These are phyloP conservation scores for Luffia ferchaultella DNA, from an alignment of 2,888 invertebrate genomes.

Conservation along the genomic window DNA sequence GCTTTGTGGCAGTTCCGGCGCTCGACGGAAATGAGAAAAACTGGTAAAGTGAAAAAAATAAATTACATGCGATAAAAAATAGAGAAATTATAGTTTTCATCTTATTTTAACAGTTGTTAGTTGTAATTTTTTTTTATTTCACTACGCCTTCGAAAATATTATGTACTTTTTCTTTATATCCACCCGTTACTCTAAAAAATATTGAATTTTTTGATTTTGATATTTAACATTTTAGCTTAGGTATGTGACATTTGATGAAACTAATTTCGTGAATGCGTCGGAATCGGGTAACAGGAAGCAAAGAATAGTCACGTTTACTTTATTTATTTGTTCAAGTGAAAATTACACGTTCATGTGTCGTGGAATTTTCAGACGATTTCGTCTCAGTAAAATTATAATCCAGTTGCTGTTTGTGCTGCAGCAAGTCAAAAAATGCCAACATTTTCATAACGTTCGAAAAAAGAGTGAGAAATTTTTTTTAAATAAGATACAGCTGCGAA, in stretches of 20 bases:
- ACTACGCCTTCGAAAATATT: background rate
- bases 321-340: background rate
- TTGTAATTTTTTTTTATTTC: background rate
- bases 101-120: background rate
- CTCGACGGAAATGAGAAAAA: background rate
- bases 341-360: background rate
- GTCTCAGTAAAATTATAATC: background rate
- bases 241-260: background rate
- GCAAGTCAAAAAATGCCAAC: background rate
- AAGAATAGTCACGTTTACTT: background rate
- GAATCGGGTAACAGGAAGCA: background rate
- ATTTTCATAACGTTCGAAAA: background rate
- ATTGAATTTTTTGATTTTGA: background rate
- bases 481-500: background rate
- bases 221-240: background rate
- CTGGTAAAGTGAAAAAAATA: background rate
- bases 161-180: background rate
- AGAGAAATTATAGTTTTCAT: too few relatives aligned
- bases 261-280: background rate
- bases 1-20: background rate
- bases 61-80: background rate
- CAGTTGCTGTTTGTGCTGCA: background rate
- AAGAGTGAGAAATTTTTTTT: background rate
- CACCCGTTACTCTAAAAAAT: background rate
- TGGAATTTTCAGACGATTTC: background rate